Base-by-base conservation (phyloP, 2,888 invertebrate genomes). In the Abrostola tripartita region DNA sequence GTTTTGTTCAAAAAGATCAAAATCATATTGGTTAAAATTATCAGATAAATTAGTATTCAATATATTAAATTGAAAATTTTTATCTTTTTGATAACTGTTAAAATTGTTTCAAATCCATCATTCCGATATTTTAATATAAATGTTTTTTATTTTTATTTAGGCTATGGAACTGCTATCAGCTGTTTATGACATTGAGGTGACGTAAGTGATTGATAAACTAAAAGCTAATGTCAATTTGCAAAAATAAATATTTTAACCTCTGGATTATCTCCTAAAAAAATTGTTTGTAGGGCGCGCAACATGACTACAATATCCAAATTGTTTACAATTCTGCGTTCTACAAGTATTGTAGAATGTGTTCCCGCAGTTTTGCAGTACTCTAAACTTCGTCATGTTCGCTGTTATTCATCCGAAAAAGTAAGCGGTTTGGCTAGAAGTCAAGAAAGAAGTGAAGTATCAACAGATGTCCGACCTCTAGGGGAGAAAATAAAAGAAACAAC, bases 401-500 rank as follows among this genome's bases (percentile, higher is more conserved):
- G 70, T 69, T 92, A 88, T 81, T 88, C 92, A 55, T 84, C 87
- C 51, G 84, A 83, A 65, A 92, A 86, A 68, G 81, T 88, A 73
- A 88, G 84, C 58, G 88, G 90, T 51, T 78, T 95, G 71, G 81
- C 93, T 37, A 92, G 83, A 68, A 90, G 88, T 71, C 84, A 88
- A 72, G 93, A 93, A 73, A 88, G 86, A 79, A 82, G 84, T 42
- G 93, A 95, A 66, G 90, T 95, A 9, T 92, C 94, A 12, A 92
- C 93, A 12, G 95, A 97, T 88, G 96, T 97, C 2, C 95, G 96
- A 64, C 96, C 96, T 7, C 81, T 97, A 9, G 96, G 96, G 11
- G 96, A 97, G 82, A 97, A 96, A 95, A 97, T 98, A 1, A 98
- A 98, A 88, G 98, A 98, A 92, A 97, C 97, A 12, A 97, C 98